Conservation (phyloP, 2,113 vertebrate genomes). For the Sclerurus mexicanus region DNA sequence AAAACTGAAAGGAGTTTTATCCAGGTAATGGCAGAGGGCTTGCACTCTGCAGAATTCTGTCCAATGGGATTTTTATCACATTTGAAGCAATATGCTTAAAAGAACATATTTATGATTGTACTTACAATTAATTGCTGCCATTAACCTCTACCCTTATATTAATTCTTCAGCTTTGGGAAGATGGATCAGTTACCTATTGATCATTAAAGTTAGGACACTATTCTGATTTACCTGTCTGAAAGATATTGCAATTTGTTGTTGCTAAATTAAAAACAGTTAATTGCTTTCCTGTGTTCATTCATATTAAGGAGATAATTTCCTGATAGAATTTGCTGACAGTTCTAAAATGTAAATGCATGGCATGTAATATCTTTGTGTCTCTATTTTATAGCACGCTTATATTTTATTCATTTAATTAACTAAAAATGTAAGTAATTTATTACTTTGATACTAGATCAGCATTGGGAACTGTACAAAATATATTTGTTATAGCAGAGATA, state of each 20-base stretch:
- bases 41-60: background rate
- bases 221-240: constrained; percentile 15
- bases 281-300: constrained; percentile 18
- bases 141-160: background rate
- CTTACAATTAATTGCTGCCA: background rate
- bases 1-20: background rate
- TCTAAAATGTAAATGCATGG: background rate
- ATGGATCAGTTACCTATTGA: background rate
- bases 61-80: background rate
- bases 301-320: background rate
- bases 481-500: background rate
- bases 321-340: constrained; percentile 6
- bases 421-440: background rate
- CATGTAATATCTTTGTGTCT: background rate
- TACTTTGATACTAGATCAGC: background rate
- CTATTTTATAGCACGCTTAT: background rate
- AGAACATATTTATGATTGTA: background rate
- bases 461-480: background rate
- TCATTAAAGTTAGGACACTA: background rate
- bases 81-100: background rate
- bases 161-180: background rate
- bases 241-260: background rate
- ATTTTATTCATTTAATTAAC: constrained; percentile 8
- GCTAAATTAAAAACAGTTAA: constrained; percentile 30
- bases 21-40: background rate